Base-by-base conservation (phyloP, 2,113 vertebrate genomes). In the Plotosus lineatus region DNA sequence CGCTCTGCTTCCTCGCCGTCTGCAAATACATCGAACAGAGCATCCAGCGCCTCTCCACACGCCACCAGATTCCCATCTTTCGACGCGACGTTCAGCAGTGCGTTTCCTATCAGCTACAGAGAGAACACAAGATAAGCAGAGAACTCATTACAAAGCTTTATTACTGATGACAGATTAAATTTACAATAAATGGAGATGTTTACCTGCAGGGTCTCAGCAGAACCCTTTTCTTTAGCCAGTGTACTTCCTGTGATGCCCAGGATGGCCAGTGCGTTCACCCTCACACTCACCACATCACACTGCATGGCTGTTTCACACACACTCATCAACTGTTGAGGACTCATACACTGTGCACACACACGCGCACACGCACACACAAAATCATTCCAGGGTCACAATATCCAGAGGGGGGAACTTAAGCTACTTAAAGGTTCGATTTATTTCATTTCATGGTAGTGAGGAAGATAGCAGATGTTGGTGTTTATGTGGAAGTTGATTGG, bases 21-120 rank as follows among this genome's bases (percentile, higher is more conserved):
- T 2, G 96, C 97, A 84, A 99, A 99, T 23, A 98, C 96, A 36
- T 99, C 98, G 79, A 99, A 95, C 85, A 99, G 89, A 40, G 97
- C 97, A 65, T 99, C 98, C 77, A 99, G 91, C 14, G 96, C 96
- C 89, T 98, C 98, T 56, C 97, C 97, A 3, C 92, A 93, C 38
- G 97, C 97, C 33, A 98, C 95, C 42, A 99, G 92, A 79, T 95
- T 94, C 21, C 90, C 33, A 15, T 99, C 97, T 85, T 89, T 96
- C 10, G 92, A 91, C 31, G 95, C 94, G 6, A 98, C 94, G 58
- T 95, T 92, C 56, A 99, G 94, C 83, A 99, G 94, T 72, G 95
- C 96, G 72, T 87, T 94, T 79, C 98, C 98, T 26, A 97, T 96
- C 89, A 95, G 92, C 98, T 99, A 48, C 53, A 36, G 38, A 36